Evolutionary conservation across 2,113 vertebrate species (phyloP).

Genomic region (Apaloderma vittatum): DNA sequence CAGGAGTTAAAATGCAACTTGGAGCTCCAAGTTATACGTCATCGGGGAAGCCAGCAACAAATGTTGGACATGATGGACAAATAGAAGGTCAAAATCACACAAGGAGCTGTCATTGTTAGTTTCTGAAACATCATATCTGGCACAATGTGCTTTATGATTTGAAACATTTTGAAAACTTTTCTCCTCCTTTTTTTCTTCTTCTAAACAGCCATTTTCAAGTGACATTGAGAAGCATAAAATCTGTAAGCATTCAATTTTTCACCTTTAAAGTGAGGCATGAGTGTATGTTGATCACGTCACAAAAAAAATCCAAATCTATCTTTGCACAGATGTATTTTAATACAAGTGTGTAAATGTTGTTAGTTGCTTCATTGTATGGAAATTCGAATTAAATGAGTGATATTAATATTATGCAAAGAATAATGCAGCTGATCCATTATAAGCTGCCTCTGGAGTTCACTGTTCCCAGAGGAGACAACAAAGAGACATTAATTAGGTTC

Average conservation of each 20-base stretch:
- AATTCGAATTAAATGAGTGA: not conserved
- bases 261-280: not conserved
- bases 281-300: not conserved
- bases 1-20: not conserved
- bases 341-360: not conserved
- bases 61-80: not conserved
- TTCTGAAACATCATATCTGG: not conserved
- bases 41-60: not conserved
- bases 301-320: not conserved
- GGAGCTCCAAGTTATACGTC: not conserved
- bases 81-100: not conserved
- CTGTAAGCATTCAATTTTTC: not conserved
- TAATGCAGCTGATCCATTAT: not conserved
- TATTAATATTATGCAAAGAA: not conserved
- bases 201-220: not conserved
- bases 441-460: accelerated
- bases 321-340: not conserved
- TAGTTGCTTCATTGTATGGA: not conserved
- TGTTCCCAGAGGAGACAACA: not conserved
- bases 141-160: not conserved
- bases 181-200: not conserved
- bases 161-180: not conserved
- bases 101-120: not conserved
- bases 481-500: not conserved
- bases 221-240: not conserved